Evolutionary conservation across 2,113 vertebrate genomes (phyloP), one percentile per base, ranked within the genome.

Genomic region (Pogona vitticeps): DNA sequence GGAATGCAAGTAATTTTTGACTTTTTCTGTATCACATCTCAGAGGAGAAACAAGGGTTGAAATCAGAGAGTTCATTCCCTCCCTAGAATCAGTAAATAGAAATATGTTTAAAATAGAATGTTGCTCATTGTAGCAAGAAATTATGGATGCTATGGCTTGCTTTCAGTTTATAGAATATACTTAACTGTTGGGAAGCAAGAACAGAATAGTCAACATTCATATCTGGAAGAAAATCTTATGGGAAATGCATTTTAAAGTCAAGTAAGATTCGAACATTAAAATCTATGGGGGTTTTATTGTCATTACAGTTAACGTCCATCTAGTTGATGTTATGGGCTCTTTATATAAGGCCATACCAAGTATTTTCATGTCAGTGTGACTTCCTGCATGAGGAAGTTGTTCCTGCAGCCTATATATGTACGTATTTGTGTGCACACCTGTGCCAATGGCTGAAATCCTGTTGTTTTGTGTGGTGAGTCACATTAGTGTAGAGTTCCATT

Each of bases 1-100:
- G 36, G 26, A 88, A 81, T 56, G 65, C 9, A 86, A 72, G 63
- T 2, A 77, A 78, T 68, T 61, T 86, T 76, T 67, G 9, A 67
- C 68, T 33, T 58, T 56, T 82, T 31, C 26, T 75, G 28, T 9
- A 59, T 7, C 82, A 87, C 42, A 7, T 28, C 38, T 13, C 0
- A 0, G 12, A 61, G 42, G 21, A 86, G 42, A 36, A 83, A 86
- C 88, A 70, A 1, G 2, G 75, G 42, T 59, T 46, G 12, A 23
- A 20, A 65, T 10, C 80, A 26, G 28, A 65, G 3, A 36, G 13
- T 40, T 92, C 3, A 14, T 3, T 40, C 6, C 58, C 63, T 80
- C 33, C 7, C 73, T 83, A 88, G 52, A 56, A 61, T 72, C 0
- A 63, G 36, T 0, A 2, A n/a, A 14, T 1, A 86, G 21, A 89